Evolutionary conservation across 2,888 invertebrate genomes (phyloP).

Genomic region (Hirtodrosophila trivittata): DNA sequence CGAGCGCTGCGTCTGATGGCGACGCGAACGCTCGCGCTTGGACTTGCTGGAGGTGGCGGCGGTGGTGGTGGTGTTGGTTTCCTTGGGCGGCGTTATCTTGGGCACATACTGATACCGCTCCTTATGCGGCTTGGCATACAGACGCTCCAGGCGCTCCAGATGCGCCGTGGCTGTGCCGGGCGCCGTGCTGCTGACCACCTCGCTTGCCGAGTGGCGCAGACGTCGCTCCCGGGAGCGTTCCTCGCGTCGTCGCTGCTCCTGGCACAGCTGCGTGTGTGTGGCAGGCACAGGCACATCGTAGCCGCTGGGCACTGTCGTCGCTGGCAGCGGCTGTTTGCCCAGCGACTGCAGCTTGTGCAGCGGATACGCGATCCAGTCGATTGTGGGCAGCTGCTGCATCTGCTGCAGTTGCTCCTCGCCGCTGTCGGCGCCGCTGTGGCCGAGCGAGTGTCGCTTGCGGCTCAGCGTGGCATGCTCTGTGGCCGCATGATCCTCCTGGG

Average conservation of each 20-base stretch:
- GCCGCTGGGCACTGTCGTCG: slow-evolving; percentile 60
- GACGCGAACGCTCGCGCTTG: slow-evolving; percentile 82
- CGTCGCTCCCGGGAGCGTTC: slow-evolving; percentile 80
- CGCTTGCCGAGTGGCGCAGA: slow-evolving; percentile 83
- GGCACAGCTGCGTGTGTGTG: slow-evolving; percentile 54
- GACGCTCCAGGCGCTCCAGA: slow-evolving; percentile 79
- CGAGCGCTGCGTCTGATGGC: slow-evolving; percentile 84
- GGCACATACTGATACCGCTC: slow-evolving; percentile 83
- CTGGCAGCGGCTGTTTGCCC: slow-evolving; percentile 70
- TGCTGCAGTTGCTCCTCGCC: slow-evolving; percentile 71
- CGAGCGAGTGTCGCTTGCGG: slow-evolving; percentile 83
- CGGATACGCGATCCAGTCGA: slow-evolving; percentile 84
- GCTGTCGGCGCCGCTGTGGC: slow-evolving; percentile 79
- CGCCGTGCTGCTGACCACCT: slow-evolving; percentile 77
- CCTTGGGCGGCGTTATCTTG: slow-evolving; percentile 68
- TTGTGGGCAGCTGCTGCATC: slow-evolving; percentile 44
- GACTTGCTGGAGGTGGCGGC: slow-evolving; percentile 56
- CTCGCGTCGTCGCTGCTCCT: slow-evolving; percentile 55
- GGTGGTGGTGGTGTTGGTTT: slow-evolving; percentile 30
- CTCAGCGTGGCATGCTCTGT: slow-evolving; percentile 71
- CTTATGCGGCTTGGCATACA: slow-evolving; percentile 82
- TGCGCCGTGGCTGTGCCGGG: slow-evolving; percentile 54
- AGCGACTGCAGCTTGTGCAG: slow-evolving; percentile 81
- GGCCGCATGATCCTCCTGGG: slow-evolving; percentile 80
- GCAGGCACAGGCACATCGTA: slow-evolving; percentile 61